Base-by-base conservation (phyloP, 2,888 invertebrate species). In the Thereva nobilitata region DNA sequence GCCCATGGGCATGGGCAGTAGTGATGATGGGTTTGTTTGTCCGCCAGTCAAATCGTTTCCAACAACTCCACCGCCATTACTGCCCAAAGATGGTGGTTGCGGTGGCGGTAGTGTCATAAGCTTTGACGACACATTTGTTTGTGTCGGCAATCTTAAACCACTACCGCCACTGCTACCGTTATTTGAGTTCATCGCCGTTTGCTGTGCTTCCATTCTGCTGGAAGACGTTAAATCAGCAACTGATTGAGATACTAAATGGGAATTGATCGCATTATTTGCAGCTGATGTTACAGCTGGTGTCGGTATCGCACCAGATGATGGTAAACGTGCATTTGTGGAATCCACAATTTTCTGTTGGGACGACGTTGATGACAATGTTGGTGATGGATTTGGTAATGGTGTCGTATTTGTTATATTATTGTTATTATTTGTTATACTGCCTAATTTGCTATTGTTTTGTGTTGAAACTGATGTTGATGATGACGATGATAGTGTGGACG, bases 151-250 rank as follows among this genome's bases (percentile, higher is more conserved):
- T 63, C 78, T 78, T 64, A 64, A 56, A 50, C 64, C 54, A 35
- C 64, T 55, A 61, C 91, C 67, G 68, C 69, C 64, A 66, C 50
- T 49, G 59, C 54, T 45, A 71, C 9, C 65, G 64, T 42, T 64
- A 53, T 45, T 68, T 40, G 50, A 23, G 61, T 59, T 68, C 50
- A 70, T 45, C 37, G 66, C 35, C 40, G 66, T 57, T 47, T 69
- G 71, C 53, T 73, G 67, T 4, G 40, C 59, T 54, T 67, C 67
- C 34, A 64, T 67, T 4, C 67, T 57, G 50, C 35, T 69, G 7
- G 66, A 38, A 5, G 68, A 52, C 40, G 52, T 57, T 12, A 55
- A 40, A 53, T 68, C 66, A 9, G 37, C 10, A 38, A 53, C 45
- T 12, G 34, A 38, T 53, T 64, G 64, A 34, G 66, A 47, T 59